Evolutionary conservation across 1,140 invertebrate species (phyloP).

Genomic region (Caenorhabditis latens): DNA sequence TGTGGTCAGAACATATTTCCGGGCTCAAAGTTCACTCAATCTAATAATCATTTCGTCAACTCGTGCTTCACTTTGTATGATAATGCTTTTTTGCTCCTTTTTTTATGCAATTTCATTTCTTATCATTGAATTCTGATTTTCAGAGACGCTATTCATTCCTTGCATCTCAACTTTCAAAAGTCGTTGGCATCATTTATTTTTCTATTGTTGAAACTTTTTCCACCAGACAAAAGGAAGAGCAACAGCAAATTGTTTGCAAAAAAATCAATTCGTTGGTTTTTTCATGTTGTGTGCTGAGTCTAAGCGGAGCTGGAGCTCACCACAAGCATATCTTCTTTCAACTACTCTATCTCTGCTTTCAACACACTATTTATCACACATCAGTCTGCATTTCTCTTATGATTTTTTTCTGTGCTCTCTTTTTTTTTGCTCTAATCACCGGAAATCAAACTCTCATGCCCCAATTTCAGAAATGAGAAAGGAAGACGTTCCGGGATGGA

Average conservation of each 20-base stretch:
- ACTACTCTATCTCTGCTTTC: constrained; percentile 9
- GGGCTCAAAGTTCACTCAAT: not conserved
- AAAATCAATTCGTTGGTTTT: constrained; percentile 43
- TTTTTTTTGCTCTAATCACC: not conserved
- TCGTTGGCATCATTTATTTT: constrained; percentile 15
- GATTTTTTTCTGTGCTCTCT: not conserved
- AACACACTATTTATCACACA: constrained; percentile 49
- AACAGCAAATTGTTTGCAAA: constrained; percentile 12
- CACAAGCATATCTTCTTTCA: constrained; percentile 32
- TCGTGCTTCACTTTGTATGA: not conserved
- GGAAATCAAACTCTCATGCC: not conserved
- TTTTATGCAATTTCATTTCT: not conserved
- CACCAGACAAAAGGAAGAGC: not conserved
- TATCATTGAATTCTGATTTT: not conserved
- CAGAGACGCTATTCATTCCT: not conserved
- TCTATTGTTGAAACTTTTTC: constrained; percentile 7
- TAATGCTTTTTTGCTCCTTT: constrained; percentile 4
- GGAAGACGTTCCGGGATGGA: not conserved
- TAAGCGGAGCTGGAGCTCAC: not conserved
- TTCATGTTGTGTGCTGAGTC: constrained; percentile 23
- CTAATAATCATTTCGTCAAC: not conserved
- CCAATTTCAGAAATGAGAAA: constrained; percentile 22
- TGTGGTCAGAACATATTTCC: too few relatives aligned
- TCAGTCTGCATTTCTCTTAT: constrained; percentile 15
- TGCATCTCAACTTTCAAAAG: not conserved